phyloP scores from a whole-genome alignment of 2,113 vertebrate species.

The Eurystomus gularis region DNA sequence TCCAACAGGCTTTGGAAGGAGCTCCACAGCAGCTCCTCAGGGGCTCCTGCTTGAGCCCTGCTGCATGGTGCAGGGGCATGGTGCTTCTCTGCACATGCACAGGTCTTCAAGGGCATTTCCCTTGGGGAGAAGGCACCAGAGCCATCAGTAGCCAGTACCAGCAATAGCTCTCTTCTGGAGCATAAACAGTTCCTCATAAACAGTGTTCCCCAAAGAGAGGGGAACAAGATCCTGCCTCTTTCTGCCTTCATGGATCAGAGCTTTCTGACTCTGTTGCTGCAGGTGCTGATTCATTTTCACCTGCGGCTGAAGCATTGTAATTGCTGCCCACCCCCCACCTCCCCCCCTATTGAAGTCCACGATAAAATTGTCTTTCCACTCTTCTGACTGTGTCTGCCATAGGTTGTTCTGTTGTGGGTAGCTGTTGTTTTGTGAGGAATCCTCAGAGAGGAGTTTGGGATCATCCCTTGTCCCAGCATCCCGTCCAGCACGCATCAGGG shows the following conservation, averaged over 20 bases:
- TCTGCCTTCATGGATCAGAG: not conserved
- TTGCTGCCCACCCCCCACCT: too few species aligned
- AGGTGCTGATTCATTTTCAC: accelerated
- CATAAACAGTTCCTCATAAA: not conserved
- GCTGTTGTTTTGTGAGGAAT: not conserved
- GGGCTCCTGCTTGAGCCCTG: not conserved
- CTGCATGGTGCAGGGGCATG: not conserved
- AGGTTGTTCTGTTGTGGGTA: not conserved
- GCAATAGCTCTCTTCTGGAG: not conserved
- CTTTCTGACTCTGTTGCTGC: not conserved
- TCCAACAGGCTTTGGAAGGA: not conserved
- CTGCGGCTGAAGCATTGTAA: not conserved
- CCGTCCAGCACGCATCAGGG: not conserved
- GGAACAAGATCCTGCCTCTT: not conserved
- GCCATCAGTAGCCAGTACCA: not conserved
- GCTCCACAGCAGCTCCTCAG: not conserved
- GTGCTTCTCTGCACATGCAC: not conserved
- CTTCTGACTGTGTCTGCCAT: not conserved
- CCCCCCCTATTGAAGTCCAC: too few species aligned
- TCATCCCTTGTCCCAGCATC: not conserved
- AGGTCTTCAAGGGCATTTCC: not conserved
- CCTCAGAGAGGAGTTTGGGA: not conserved
- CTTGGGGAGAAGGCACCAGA: not conserved
- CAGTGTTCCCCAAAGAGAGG: not conserved
- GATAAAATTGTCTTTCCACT: not conserved